Evolutionary conservation across 2,888 invertebrate genomes (phyloP), one percentile per base, ranked within the genome.

Genomic region (Zonitis immaculata): DNA sequence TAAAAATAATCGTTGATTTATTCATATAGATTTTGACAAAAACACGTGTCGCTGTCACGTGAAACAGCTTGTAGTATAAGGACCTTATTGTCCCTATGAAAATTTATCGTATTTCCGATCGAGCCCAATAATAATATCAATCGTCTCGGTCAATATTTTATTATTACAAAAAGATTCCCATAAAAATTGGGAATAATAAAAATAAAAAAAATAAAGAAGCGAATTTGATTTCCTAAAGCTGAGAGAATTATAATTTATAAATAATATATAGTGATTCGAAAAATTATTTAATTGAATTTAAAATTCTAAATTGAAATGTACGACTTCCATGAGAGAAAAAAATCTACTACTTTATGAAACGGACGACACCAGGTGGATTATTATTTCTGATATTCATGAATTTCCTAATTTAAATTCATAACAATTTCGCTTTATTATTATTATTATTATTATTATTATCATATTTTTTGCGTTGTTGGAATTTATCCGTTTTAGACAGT

Each of bases 261-360:
- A n/a, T n/a, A n/a, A n/a, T n/a, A 9, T 5, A 5, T 22, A 22
- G 3, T 22, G 22, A 16, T 18, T 49, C 49, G 35, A n/a, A 28
- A 52, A 52, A 56, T 52, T 56, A 56, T 52, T 52, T 50, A 56
- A 56, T 52, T 47, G 52, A 50, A 56, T 52, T 46, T 46, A 32
- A 48, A 42, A 43, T 9, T 35, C 16, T 30, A 52, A 56, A 56
- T 53, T 52, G 56, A 47, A 56, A 56, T 28, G 35, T 47, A 56
- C 56, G 52, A 43, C 50, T 35, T 35, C 3, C 16, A 35, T 18
- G 16, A 16, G 35, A n/a, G 5, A 7, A 35, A 35, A 16, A 35
- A 35, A 16, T 35, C 11, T 35, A 16, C 1, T 4, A 9, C 16
- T 9, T 2, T 7, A 9, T 9, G 18, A 9, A 35, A 35, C 35